A percentile compares a stretch with the other conserved stretches of the same genome.
Conservation (phyloP, 2,888 invertebrate species). For the Gymnosoma rotundatum region DNA sequence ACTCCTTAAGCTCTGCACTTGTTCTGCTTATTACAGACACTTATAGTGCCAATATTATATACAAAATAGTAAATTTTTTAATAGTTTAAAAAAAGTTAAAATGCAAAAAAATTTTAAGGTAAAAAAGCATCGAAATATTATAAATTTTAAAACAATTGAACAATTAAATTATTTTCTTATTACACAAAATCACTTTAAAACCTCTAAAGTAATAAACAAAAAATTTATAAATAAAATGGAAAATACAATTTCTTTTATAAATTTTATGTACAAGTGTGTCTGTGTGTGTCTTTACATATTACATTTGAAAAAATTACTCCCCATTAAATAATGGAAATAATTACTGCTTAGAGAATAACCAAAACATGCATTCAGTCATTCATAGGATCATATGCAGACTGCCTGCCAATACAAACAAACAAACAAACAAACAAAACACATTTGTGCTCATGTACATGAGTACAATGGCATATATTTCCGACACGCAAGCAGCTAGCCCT, state of each 20-base stretch:
- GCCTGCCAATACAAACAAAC: slow-evolving; percentile 27
- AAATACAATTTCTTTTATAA: neutral
- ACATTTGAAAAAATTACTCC: slow-evolving; percentile 39
- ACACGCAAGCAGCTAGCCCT: slow-evolving; percentile 48
- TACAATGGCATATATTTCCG: slow-evolving; percentile 52
- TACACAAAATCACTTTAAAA: no score
- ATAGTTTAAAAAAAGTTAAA: no score
- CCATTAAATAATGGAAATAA: slow-evolving; percentile 60
- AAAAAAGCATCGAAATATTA: no score
- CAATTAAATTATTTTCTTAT: no score
- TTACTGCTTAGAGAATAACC: slow-evolving; percentile 54
- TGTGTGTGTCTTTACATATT: neutral
- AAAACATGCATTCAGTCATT: slow-evolving; percentile 3
- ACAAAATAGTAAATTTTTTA: no score
- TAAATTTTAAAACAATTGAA: no score
- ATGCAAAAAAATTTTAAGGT: no score
- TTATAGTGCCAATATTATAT: no score
- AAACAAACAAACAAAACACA: slow-evolving; percentile 12
- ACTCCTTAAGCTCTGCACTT: no score
- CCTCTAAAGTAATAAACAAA: neutral
- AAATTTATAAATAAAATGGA: neutral
- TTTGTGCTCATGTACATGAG: neutral
- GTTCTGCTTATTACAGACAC: no score
- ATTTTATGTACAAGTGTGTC: neutral
- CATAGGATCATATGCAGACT: slow-evolving; percentile 42